Base-by-base conservation (phyloP, 2,888 invertebrate species). In the Agrochola macilenta region DNA sequence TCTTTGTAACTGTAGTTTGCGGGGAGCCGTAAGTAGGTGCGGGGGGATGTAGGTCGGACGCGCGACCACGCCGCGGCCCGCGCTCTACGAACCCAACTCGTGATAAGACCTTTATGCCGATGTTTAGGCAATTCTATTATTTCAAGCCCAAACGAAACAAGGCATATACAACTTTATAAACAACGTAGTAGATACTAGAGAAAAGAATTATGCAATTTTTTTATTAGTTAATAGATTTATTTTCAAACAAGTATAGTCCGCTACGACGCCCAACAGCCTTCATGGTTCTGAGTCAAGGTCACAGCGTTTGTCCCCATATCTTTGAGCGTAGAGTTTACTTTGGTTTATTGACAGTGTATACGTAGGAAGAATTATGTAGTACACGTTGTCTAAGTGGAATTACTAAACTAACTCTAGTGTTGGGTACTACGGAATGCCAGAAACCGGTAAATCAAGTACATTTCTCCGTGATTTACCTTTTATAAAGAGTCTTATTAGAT, bases 1-100 rank as follows among this genome's bases (percentile, higher is more conserved):
- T 96, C 90, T 93, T 89, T 82, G 89, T 96, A 95, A 96, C 95
- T 94, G 95, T 95, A 94, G 90, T 91, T 92, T 88, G 91, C 89
- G 90, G 87, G 86, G 90, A 84, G 85, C 75, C 30, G 82, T 74
- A 61, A 70, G 84, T 79, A 75, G 88, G 87, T 75, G 88, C 81
- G 89, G 86, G 90, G 91, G 90, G 90, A 94, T 93, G 93, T 95
- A 90, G 94, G 95, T 93, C 94, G 92, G 90, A 90, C 91, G 90
- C 89, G 89, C 87, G 87, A 89, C 88, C 86, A 87, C 89, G 84
- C 86, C 78, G 71, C 54, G 64, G 58, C 17, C 35, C 80, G 78
- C 81, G 77, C 77, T 76, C 78, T 52, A 70, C 78, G 77, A 46
- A 65, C 74, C 76, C 81, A 74, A 58, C 75, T 75, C 63, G 58